Base-by-base conservation (phyloP, 2,113 vertebrate species). In the Anthoscopus minutus region DNA sequence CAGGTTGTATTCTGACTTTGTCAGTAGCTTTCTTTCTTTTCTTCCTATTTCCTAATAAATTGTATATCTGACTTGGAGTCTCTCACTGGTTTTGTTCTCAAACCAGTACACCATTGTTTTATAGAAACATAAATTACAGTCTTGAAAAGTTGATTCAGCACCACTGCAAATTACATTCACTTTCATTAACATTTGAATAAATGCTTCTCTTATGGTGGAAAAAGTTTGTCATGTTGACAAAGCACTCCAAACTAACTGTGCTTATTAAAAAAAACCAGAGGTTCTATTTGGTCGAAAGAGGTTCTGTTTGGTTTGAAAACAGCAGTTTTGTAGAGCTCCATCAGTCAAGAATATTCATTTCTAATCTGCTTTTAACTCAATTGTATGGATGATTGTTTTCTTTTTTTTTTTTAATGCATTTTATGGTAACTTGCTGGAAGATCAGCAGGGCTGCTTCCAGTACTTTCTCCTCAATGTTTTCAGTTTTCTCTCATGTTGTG, bases 181-280 rank as follows among this genome's bases (percentile, higher is more conserved):
- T 96, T 94, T 70, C 69, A 86, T 93, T 93, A 86, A 48, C 83
- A 86, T 91, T 70, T 93, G 67, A 94, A 94, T 94, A 93, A 93
- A 73, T 64, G 64, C 35, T 91, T 44, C 8, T 20, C 38, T 95
- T 81, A 27, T 86, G 54, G 33, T 86, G 48, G 72, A 58, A 81
- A 78, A 93, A 51, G 48, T 88, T 96, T 81, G 89, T 94, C 64
- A 67, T 0, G 0, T 42, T 92, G 72, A 94, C 77, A 91, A 91
- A 96, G 67, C 50, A 62, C 73, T 88, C 72, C 64, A 64, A 67
- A 60, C 15, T 72, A 90, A 30, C 91, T 60, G 61, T 54, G 33
- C 67, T 88, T 92, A 81, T 86, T 81, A 71, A 58, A 88, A 91
- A 86, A 65, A n/a, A n/a, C n/a, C n/a, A n/a, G n/a, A n/a, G n/a